Percentiles rank a stretch among this genome's conserved stretches.
Conservation (phyloP, 2,113 vertebrate species). For the Hepsetus odoe region DNA sequence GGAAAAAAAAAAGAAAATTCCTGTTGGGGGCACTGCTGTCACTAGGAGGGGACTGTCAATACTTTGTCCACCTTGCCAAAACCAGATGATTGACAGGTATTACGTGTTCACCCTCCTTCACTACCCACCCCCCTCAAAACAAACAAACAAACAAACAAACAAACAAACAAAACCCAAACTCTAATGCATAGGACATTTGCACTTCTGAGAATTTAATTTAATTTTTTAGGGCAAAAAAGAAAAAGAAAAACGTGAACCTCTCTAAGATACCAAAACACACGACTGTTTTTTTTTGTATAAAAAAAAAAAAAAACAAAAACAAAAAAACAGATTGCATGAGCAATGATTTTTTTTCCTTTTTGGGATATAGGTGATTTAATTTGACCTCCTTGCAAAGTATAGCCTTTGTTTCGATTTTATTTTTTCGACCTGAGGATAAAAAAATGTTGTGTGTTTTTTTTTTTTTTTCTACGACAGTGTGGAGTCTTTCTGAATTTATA, state of each 20-base stretch:
- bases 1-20: slow-evolving; percentile 69
- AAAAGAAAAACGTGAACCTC: slow-evolving; percentile 62
- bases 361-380: slow-evolving; percentile 73
- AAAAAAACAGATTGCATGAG: slow-evolving; percentile 98
- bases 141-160: slow-evolving; percentile 58
- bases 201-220: slow-evolving; percentile 79
- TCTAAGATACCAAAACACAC: slow-evolving; percentile 83
- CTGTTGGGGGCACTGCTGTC: slow-evolving; percentile 76
- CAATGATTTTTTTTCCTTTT: slow-evolving; percentile 54
- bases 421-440: slow-evolving; percentile 80
- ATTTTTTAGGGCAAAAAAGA: no score
- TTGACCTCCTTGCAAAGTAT: slow-evolving; percentile 72
- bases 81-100: slow-evolving; percentile 82
- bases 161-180: no score
- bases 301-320: no score
- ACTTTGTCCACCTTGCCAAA: slow-evolving; percentile 74
- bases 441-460: slow-evolving; percentile 88
- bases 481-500: slow-evolving; percentile 95
- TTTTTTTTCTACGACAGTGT: slow-evolving; percentile 85
- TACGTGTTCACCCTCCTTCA: slow-evolving; percentile 47
- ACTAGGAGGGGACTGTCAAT: slow-evolving; percentile 80
- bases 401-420: slow-evolving; percentile 71
- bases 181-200: slow-evolving; percentile 85
- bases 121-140: slow-evolving; percentile 49
- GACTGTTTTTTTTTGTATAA: slow-evolving; percentile 76